phyloP scores from a whole-genome alignment of 2,888 invertebrate genomes.

The Sinohyriopsis cumingii region DNA sequence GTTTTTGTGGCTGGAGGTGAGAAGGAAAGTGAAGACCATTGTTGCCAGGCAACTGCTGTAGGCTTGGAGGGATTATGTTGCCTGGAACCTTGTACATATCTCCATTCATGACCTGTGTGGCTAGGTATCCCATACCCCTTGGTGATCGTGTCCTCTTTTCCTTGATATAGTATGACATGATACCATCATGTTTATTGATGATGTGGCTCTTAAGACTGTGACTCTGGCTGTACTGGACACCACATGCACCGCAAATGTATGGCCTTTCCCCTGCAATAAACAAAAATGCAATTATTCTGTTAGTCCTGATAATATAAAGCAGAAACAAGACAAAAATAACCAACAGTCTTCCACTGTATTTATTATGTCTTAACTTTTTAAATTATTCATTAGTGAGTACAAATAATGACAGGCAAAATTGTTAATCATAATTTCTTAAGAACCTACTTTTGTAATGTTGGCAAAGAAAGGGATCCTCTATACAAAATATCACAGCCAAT shows the following conservation, averaged over 20 bases:
- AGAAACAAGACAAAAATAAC: neutral
- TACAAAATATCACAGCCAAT: no score
- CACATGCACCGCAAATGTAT: conserved; percentile 71
- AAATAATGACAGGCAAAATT: no score
- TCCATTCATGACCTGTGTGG: conserved; percentile 51
- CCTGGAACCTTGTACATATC: conserved; percentile 58
- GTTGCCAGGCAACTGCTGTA: conserved; percentile 32
- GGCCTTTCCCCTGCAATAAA: conserved; percentile 66
- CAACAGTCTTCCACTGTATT: neutral
- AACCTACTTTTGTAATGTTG: no score
- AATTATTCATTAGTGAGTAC: no score
- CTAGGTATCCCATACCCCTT: conserved; percentile 62
- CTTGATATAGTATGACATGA: conserved; percentile 71
- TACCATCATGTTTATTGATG: conserved; percentile 70
- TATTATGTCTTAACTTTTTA: no score
- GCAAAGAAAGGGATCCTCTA: no score
- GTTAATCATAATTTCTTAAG: no score
- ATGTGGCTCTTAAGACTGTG: conserved; percentile 72
- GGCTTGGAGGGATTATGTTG: conserved; percentile 39
- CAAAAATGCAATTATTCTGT: neutral
- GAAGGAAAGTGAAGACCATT: conserved; percentile 22
- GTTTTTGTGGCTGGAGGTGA: conserved; percentile 7
- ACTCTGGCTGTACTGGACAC: conserved; percentile 71
- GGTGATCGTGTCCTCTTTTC: conserved; percentile 67
- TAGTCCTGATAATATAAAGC: neutral